phyloP scores from a whole-genome alignment of 2,113 vertebrate genomes.

The Dasyurus viverrinus region DNA sequence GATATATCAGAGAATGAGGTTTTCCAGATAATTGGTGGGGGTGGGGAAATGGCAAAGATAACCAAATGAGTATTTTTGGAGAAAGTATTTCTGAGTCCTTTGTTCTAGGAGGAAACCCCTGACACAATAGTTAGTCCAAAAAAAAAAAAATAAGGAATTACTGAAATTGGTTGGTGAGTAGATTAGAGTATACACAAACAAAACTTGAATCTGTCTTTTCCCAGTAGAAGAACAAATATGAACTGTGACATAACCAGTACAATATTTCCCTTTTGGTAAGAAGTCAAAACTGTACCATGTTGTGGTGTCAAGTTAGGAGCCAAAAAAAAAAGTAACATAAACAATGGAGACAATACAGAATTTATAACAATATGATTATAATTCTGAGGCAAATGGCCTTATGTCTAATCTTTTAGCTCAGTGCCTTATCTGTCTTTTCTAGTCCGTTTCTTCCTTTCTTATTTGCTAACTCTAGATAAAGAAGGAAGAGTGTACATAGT shows the following conservation, averaged over 20 bases:
- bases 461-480: neutral
- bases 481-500: neutral
- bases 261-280: neutral
- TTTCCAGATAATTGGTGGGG: neutral
- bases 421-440: neutral
- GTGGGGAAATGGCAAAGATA: neutral
- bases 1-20: neutral
- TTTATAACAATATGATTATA: neutral
- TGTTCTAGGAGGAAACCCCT: neutral
- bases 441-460: neutral
- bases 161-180: neutral
- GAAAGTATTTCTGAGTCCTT: neutral
- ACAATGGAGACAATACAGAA: neutral
- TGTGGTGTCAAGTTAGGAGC: neutral
- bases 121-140: neutral
- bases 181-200: neutral
- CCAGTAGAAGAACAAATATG: constrained; percentile 1
- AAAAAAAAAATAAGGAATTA: neutral
- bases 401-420: neutral
- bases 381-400: neutral
- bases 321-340: neutral
- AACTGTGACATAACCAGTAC: neutral
- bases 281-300: neutral
- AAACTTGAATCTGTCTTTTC: neutral
- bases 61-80: neutral